A percentile compares a stretch with the other conserved stretches of the same genome.
Conservation (phyloP, 2,113 vertebrate species). For the Nycticebus coucang region DNA sequence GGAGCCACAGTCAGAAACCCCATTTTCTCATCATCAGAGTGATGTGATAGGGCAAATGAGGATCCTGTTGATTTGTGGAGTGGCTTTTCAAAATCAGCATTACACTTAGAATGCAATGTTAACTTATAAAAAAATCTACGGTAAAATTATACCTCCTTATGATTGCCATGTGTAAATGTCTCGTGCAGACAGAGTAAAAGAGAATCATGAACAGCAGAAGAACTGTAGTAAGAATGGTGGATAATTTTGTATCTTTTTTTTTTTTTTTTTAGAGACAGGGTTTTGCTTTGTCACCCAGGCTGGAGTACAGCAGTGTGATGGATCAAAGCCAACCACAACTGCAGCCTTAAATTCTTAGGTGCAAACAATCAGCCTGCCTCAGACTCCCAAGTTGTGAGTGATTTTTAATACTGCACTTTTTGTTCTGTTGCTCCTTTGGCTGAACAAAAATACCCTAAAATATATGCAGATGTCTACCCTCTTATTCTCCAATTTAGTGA, state of each 20-base stretch:
- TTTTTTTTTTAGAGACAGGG: too few species aligned
- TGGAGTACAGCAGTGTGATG: too few species aligned
- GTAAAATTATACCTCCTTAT: background rate
- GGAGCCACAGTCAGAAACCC: background rate
- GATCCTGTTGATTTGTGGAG: background rate
- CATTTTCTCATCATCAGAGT: background rate
- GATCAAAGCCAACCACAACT: too few species aligned
- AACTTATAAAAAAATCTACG: background rate
- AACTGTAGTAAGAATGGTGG: background rate
- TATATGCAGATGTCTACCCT: background rate
- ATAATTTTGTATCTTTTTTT: background rate
- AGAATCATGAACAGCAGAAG: background rate
- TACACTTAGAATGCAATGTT: background rate
- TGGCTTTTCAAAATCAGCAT: slow-evolving; percentile 31
- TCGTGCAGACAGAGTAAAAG: background rate
- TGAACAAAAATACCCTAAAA: background rate
- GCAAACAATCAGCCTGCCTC: too few species aligned
- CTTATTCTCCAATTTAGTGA: background rate
- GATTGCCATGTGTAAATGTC: background rate
- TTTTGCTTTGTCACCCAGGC: too few species aligned
- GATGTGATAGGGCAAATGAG: background rate
- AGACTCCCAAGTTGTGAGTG: background rate
- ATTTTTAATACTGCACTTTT: background rate
- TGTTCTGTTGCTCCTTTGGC: background rate
- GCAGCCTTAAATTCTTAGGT: too few species aligned